These are phyloP conservation scores for Tromatobia lineatoria DNA, from an alignment of 2,888 invertebrate genomes.

Conservation along the genomic window DNA sequence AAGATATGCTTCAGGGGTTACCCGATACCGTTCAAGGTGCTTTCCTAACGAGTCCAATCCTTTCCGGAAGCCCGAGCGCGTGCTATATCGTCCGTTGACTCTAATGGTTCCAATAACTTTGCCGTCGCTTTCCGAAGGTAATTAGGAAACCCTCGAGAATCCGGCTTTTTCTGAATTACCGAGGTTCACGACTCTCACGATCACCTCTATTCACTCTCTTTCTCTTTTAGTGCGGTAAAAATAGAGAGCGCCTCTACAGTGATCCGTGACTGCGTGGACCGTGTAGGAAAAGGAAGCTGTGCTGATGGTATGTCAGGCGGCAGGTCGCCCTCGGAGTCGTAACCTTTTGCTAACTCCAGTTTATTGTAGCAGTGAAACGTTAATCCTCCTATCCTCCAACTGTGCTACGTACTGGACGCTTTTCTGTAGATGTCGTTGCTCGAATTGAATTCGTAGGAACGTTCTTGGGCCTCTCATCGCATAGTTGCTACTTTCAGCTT, in stretches of 20 bases:
- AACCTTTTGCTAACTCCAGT: constrained; percentile 69
- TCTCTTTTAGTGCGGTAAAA: constrained; percentile 42
- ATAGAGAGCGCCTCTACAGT: constrained; percentile 34
- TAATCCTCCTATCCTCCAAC: constrained; percentile 65
- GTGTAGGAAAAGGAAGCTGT: constrained; percentile 24
- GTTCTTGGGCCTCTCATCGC: not conserved
- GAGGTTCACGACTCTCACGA: constrained; percentile 17
- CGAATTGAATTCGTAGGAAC: constrained; percentile 45
- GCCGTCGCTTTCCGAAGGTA: constrained; percentile 7
- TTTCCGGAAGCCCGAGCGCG: constrained; percentile 25
- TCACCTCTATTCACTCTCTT: not conserved
- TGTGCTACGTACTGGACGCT: not conserved
- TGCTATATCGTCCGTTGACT: constrained; percentile 36
- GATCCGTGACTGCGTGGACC: constrained; percentile 2
- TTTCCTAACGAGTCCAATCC: constrained; percentile 33
- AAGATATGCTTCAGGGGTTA: constrained; percentile 2
- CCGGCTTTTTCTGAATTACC: constrained; percentile 25
- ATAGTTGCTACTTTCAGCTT: not conserved
- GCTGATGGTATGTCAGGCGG: constrained; percentile 36
- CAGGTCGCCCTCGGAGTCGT: constrained; percentile 45
- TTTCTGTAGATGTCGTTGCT: not conserved
- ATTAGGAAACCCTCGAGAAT: constrained; percentile 33
- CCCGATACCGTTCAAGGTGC: constrained; percentile 10
- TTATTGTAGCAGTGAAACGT: constrained; percentile 73
- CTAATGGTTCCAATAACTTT: constrained; percentile 55